Conservation (phyloP, 2,888 invertebrate species). For the Eristalis intricaria region DNA sequence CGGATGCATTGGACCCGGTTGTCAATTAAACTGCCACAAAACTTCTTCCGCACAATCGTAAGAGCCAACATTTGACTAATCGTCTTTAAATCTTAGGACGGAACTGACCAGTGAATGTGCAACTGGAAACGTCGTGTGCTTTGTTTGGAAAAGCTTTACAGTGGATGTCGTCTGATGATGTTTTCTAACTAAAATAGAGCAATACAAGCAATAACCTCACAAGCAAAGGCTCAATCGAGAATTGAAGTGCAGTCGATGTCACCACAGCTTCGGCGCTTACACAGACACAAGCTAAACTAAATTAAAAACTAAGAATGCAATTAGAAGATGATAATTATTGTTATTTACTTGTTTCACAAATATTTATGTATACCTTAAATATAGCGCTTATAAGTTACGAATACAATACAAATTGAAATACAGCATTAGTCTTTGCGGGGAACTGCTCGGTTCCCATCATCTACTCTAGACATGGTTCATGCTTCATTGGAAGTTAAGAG, state of each 20-base stretch:
- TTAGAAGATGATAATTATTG: background rate
- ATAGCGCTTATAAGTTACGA: background rate
- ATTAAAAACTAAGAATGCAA: background rate
- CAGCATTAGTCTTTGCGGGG: background rate
- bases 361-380: background rate
- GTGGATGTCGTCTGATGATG: too few relatives aligned
- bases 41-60: background rate
- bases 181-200: too few relatives aligned
- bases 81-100: background rate
- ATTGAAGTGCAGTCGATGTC: background rate
- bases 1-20: background rate
- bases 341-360: slow-evolving; percentile 16
- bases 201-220: background rate
- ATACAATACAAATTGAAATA: background rate
- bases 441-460: background rate
- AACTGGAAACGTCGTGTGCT: background rate
- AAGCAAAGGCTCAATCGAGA: background rate
- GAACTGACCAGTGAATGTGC: background rate
- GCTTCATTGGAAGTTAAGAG: background rate
- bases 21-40: background rate
- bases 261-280: background rate
- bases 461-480: background rate
- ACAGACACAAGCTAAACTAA: background rate
- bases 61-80: background rate
- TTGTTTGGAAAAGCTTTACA: too few relatives aligned